Percentiles rank a stretch among this genome's conserved stretches.
Evolutionary conservation across 2,113 vertebrate species (phyloP).

Genomic region (Thamnophis sirtalis): DNA sequence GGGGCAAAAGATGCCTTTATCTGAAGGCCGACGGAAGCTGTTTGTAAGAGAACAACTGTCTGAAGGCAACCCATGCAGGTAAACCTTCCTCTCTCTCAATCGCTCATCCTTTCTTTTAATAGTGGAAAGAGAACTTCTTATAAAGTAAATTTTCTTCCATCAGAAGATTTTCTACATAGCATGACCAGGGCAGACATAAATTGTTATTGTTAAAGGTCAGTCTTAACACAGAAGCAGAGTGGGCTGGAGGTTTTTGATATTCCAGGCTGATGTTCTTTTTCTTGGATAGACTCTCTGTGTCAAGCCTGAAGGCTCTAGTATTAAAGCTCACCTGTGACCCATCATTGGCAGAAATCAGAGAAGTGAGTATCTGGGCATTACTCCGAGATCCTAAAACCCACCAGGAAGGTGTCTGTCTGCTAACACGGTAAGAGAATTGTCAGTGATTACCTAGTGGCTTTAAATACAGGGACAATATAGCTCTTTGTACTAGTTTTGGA

Average conservation of each 20-base stretch:
- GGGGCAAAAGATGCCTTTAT: constrained; percentile 8
- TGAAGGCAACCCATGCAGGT: constrained; percentile 22
- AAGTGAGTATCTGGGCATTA: neutral
- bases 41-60: neutral
- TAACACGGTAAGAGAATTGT: neutral
- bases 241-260: neutral
- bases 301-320: constrained; percentile 16
- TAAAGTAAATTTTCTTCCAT: neutral
- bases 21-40: neutral
- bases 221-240: neutral
- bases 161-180: neutral
- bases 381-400: constrained; percentile 3
- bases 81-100: too few species aligned
- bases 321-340: neutral
- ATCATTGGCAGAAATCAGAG: neutral
- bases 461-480: neutral
- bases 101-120: neutral
- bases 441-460: neutral
- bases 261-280: neutral
- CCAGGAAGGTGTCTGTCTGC: neutral
- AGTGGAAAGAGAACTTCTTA: neutral
- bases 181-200: neutral
- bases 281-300: constrained; percentile 1
- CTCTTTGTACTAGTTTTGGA: neutral
- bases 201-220: neutral